These are phyloP conservation scores for Takifugu rubripes DNA, from an alignment of 2,797 vertebrate genomes.

Conservation along the genomic window DNA sequence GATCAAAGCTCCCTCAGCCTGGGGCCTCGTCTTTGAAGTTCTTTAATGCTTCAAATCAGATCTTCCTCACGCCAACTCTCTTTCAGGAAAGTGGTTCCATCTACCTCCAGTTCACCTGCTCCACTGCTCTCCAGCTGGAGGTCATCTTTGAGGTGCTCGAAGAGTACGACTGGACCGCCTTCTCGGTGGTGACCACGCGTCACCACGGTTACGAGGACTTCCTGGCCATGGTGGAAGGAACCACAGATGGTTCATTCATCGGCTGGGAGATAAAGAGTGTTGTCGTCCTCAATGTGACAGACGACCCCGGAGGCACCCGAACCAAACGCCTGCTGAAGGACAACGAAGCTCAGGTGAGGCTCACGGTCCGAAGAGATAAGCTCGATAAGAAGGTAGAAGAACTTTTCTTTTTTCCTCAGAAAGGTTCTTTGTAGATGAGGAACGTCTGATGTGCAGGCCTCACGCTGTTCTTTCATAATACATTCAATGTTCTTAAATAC, in stretches of 20 bases:
- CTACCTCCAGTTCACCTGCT: constrained; percentile 91
- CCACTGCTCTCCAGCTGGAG: constrained; percentile 89
- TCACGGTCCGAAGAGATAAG: too few relatives aligned
- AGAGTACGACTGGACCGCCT: constrained; percentile 93
- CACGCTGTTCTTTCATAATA: too few relatives aligned
- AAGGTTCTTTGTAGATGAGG: too few relatives aligned
- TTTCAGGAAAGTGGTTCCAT: constrained; percentile 89
- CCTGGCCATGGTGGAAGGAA: constrained; percentile 89
- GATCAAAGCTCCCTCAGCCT: too few relatives aligned
- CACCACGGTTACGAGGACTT: constrained; percentile 92
- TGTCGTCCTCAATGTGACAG: constrained; percentile 84
- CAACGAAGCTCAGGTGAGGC: constrained; percentile 83
- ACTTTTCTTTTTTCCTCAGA: too few relatives aligned
- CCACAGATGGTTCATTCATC: constrained; percentile 92
- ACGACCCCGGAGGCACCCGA: constrained; percentile 80
- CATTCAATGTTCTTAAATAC: too few relatives aligned
- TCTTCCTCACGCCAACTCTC: too few relatives aligned
- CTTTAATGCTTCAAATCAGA: too few relatives aligned
- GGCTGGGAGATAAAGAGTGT: constrained; percentile 92
- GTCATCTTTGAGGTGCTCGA: constrained; percentile 96
- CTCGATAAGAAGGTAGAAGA: too few relatives aligned
- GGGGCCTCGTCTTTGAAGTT: too few relatives aligned
- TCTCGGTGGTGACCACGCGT: constrained; percentile 89
- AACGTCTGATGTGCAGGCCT: too few relatives aligned
- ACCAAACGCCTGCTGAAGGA: constrained; percentile 85